These are phyloP conservation scores for Eospalax fontanierii DNA, from an alignment of 2,797 vertebrate genomes.

Conservation along the genomic window DNA sequence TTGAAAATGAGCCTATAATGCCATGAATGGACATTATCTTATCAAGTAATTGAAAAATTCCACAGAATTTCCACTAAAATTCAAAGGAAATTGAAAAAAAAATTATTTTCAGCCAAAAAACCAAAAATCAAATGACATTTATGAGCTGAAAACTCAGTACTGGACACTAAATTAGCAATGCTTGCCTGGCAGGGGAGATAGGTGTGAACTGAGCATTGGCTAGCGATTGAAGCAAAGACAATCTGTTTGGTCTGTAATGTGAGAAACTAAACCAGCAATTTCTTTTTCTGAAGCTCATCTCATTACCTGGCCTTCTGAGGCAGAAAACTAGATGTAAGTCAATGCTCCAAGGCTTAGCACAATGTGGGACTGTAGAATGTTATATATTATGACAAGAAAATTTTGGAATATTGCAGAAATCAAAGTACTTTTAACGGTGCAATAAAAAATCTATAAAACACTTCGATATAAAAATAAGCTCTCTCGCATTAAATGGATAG, in stretches of 20 bases:
- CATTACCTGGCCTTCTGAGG: conserved; percentile 76
- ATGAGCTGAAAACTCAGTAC: conserved; percentile 33
- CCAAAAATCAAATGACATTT: conserved; percentile 56
- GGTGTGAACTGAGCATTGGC: conserved; percentile 17
- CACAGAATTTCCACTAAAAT: conserved; percentile 42
- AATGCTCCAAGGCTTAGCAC: conserved; percentile 49
- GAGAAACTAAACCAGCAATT: conserved; percentile 66
- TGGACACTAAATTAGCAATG: conserved; percentile 12
- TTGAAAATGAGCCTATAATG: background rate
- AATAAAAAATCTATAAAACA: conserved; percentile 80
- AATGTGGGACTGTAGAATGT: conserved; percentile 48
- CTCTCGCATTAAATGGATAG: conserved; percentile 64
- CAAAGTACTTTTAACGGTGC: conserved; percentile 71
- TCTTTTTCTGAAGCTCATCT: conserved; percentile 73
- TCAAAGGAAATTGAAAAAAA: conserved; percentile 21
- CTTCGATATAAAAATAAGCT: conserved; percentile 71
- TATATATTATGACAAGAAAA: conserved; percentile 72
- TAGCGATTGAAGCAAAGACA: conserved; percentile 65
- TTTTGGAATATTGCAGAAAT: conserved; percentile 74
- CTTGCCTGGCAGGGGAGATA: conserved; percentile 34
- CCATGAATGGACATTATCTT: conserved; percentile 28
- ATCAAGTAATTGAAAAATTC: conserved; percentile 11
- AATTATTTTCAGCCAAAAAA: conserved; percentile 64
- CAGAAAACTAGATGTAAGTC: conserved; percentile 72
- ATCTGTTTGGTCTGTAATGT: conserved; percentile 63